These are phyloP conservation scores for Sinocyclocheilus anshuiensis DNA, from an alignment of 2,113 vertebrate genomes.

Conservation along the genomic window DNA sequence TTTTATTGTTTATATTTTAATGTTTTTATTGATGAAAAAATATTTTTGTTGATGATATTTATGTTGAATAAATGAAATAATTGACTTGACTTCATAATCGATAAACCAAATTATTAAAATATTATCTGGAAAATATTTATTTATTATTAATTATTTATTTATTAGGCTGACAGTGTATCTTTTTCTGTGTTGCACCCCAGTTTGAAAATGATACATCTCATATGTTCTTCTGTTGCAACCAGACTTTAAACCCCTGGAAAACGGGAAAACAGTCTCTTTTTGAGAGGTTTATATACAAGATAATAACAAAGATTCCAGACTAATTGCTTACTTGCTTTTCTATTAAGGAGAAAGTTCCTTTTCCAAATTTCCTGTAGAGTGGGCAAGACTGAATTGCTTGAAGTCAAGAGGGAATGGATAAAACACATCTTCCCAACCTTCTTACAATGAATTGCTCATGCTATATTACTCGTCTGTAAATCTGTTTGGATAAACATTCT, in stretches of 20 bases:
- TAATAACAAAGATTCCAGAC: background rate
- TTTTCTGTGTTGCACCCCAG: no score
- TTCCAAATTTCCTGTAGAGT: background rate
- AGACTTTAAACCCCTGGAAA: background rate
- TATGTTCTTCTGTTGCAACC: no score
- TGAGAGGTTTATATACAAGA: background rate
- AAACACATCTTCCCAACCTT: background rate
- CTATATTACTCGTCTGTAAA: background rate
- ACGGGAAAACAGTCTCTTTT: background rate
- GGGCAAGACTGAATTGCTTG: background rate
- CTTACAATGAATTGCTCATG: background rate
- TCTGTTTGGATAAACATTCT: background rate
- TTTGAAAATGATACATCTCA: no score
- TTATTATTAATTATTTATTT: background rate
- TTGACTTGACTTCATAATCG: background rate
- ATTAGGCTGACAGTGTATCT: background rate
- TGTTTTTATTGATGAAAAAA: background rate
- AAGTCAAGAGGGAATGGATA: background rate
- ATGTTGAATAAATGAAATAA: background rate
- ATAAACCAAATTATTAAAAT: background rate
- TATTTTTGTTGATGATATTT: background rate
- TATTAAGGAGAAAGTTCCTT: background rate
- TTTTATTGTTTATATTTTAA: background rate
- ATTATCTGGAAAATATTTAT: background rate
- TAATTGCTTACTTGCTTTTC: background rate